Percentiles rank a stretch among this genome's conserved stretches.
phyloP scores from a whole-genome alignment of 1,140 invertebrate genomes.

The Trachymyrmex septentrionalis region DNA sequence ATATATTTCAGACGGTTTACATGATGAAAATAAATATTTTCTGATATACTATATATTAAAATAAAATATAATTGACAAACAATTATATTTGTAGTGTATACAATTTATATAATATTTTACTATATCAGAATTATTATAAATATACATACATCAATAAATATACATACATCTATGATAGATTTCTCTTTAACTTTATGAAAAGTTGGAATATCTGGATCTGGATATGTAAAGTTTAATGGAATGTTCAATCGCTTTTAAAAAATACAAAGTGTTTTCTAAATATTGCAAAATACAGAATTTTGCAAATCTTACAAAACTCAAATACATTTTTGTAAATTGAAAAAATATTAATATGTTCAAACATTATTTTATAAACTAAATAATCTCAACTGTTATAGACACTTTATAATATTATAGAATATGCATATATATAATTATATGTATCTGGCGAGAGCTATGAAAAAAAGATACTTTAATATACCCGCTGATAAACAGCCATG shows the following conservation, averaged over 20 bases:
- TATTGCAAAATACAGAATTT: not conserved
- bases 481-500: constrained; percentile 32
- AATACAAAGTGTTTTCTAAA: not conserved
- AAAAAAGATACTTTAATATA: constrained; percentile 37
- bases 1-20: constrained; percentile 55
- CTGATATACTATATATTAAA: constrained; percentile 65
- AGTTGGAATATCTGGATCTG: constrained; percentile 9
- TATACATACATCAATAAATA: not conserved
- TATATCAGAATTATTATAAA: constrained; percentile 40
- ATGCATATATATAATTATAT: constrained; percentile 35
- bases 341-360: constrained; percentile 20
- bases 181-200: constrained; percentile 24
- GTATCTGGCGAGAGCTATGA: constrained; percentile 19
- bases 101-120: constrained; percentile 44
- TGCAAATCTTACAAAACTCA: not conserved
- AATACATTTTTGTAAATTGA: not conserved
- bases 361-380: constrained; percentile 27
- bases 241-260: not conserved
- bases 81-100: constrained; percentile 45
- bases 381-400: not conserved
- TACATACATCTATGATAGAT: constrained; percentile 18
- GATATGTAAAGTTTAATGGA: constrained; percentile 44
- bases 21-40: constrained; percentile 62
- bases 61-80: constrained; percentile 73
- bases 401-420: constrained; percentile 1